A percentile compares a stretch with the other conserved stretches of the same genome.
Conservation (phyloP, 2,888 invertebrate genomes). For the Drosophila histrio region DNA sequence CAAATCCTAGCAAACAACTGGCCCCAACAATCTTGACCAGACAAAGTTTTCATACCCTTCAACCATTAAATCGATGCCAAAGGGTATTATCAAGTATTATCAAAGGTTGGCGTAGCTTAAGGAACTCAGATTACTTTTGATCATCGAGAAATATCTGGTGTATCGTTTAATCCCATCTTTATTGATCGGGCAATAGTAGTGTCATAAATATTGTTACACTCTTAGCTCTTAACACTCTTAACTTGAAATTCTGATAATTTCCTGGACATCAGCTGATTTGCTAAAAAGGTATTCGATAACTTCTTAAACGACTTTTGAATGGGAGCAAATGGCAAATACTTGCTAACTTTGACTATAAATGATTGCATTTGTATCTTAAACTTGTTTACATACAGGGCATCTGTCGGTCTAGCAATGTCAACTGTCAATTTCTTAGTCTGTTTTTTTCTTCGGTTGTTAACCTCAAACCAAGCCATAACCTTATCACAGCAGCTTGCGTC, state of each 20-base stretch:
- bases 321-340: too few species aligned
- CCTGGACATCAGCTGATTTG: not conserved
- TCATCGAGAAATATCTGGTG: too few species aligned
- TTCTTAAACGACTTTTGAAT: too few species aligned
- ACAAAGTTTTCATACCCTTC: slow-evolving; percentile 40
- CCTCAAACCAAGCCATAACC: slow-evolving; percentile 25
- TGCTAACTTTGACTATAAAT: not conserved
- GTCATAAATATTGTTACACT: not conserved
- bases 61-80: not conserved
- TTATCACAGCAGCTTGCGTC: slow-evolving; percentile 26
- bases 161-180: not conserved
- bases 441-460: not conserved
- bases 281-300: not conserved
- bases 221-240: not conserved
- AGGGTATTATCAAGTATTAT: not conserved
- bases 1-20: slow-evolving; percentile 35
- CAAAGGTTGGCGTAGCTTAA: not conserved
- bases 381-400: slow-evolving; percentile 1
- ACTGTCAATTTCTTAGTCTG: not conserved
- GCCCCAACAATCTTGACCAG: slow-evolving; percentile 45
- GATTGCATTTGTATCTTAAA: not conserved
- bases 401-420: not conserved
- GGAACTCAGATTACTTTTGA: not conserved
- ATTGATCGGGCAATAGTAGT: not conserved
- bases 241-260: not conserved